phyloP scores from a whole-genome alignment of 1,140 invertebrate genomes.

The Drosophila erecta region DNA sequence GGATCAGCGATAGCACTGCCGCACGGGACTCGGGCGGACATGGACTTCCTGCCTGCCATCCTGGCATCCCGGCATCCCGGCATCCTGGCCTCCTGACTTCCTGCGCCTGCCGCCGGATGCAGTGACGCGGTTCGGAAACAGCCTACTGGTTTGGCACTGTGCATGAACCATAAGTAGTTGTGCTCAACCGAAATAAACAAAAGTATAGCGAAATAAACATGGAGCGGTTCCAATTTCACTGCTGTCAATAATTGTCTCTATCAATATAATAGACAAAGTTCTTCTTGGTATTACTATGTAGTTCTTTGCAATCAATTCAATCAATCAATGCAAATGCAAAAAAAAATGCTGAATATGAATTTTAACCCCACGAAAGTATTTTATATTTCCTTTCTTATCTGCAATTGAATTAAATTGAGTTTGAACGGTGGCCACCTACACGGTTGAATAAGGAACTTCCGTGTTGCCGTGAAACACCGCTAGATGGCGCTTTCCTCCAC shows the following conservation, averaged over 20 bases:
- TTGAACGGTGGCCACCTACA: neutral
- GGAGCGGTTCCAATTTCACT: neutral
- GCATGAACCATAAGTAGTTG: neutral
- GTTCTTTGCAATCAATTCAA: too few relatives aligned
- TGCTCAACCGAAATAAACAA: neutral
- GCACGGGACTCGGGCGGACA: conserved; percentile 14
- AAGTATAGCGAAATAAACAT: neutral
- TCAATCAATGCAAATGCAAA: too few relatives aligned
- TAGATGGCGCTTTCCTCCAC: neutral
- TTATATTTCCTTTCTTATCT: too few relatives aligned
- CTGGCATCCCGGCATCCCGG: neutral
- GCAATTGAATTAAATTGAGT: too few relatives aligned
- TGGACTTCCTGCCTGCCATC: conserved; percentile 31
- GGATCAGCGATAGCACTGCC: conserved; percentile 40
- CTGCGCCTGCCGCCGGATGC: conserved; percentile 28
- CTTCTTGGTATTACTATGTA: too few relatives aligned
- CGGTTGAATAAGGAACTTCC: neutral
- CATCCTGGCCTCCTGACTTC: conserved; percentile 2
- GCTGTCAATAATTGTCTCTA: neutral
- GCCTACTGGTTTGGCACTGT: conserved; percentile 1
- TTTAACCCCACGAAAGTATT: too few relatives aligned
- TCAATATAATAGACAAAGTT: too few relatives aligned
- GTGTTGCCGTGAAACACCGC: neutral
- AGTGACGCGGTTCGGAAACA: conserved; percentile 16
- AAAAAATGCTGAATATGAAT: too few relatives aligned